Conservation (phyloP, 2,888 invertebrate species). For the Agrotis clavis region DNA sequence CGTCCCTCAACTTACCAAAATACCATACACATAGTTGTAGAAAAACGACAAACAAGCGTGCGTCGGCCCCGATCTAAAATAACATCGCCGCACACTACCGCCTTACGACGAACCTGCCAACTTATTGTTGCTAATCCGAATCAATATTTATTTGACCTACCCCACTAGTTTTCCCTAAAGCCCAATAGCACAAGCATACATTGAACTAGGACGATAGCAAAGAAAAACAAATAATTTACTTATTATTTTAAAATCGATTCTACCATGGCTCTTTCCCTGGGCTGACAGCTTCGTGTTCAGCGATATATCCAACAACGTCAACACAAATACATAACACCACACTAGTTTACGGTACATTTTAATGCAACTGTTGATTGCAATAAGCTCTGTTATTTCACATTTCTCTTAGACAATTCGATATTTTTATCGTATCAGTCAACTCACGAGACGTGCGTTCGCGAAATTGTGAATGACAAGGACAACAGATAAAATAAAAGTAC, state of each 20-base stretch:
- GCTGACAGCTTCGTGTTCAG: constrained; percentile 93
- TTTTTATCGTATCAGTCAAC: constrained; percentile 70
- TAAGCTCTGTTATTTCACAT: constrained; percentile 83
- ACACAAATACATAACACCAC: constrained; percentile 93
- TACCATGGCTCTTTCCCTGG: constrained; percentile 94
- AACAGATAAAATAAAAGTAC: constrained; percentile 58
- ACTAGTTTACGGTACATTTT: constrained; percentile 91
- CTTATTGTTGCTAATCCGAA: constrained; percentile 67
- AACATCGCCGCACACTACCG: constrained; percentile 74
- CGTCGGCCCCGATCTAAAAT: constrained; percentile 82
- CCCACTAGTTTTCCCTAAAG: constrained; percentile 8
- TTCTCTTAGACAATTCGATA: constrained; percentile 78
- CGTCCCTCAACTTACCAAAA: constrained; percentile 67
- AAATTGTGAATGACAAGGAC: constrained; percentile 67
- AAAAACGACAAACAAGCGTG: constrained; percentile 77
- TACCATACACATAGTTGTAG: constrained; percentile 68
- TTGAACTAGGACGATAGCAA: constrained; percentile 1
- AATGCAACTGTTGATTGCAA: constrained; percentile 71
- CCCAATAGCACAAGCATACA: background rate
- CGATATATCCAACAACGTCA: constrained; percentile 93
- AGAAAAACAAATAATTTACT: constrained; percentile 40
- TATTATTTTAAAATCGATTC: constrained; percentile 84
- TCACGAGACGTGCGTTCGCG: constrained; percentile 76
- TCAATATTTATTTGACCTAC: constrained; percentile 24
- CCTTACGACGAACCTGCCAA: constrained; percentile 69